A percentile compares a stretch with the other conserved stretches of the same genome.
Conservation (phyloP, 1,140 invertebrate species). For the Brachionus plicatilis region DNA sequence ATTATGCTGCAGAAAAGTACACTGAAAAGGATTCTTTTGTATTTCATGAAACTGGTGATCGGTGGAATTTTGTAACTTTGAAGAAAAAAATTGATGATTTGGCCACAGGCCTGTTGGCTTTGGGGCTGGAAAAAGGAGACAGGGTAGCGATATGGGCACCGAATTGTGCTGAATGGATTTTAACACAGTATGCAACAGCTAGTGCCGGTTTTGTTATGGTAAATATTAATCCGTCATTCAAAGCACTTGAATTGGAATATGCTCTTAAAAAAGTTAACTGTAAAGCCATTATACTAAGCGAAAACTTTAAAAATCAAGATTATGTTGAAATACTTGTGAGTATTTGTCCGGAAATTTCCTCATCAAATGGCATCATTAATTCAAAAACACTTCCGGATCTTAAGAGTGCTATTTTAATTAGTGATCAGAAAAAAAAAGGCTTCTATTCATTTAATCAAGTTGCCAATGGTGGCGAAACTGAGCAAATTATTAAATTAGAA, state of each 20-base stretch:
- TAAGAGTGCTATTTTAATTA: conserved; percentile 51
- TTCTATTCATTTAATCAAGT: conserved; percentile 52
- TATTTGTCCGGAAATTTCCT: conserved; percentile 53
- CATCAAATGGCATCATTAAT: conserved; percentile 43
- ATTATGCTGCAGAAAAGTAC: conserved; percentile 44
- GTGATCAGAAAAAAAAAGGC: conserved; percentile 47
- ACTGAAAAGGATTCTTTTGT: conserved; percentile 49
- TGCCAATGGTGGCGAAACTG: conserved; percentile 46
- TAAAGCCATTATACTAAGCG: conserved; percentile 67
- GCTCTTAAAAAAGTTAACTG: conserved; percentile 71
- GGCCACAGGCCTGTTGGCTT: conserved; percentile 69
- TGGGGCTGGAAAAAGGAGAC: conserved; percentile 75
- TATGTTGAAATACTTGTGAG: conserved; percentile 66
- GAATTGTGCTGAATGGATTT: conserved; percentile 75
- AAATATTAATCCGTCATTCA: conserved; percentile 77
- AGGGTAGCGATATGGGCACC: conserved; percentile 80
- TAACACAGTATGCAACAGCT: conserved; percentile 69
- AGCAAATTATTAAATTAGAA: conserved; percentile 49
- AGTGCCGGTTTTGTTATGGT: conserved; percentile 76
- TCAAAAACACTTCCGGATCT: conserved; percentile 51
- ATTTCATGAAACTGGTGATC: conserved; percentile 44
- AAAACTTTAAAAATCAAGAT: conserved; percentile 64
- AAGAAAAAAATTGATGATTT: conserved; percentile 66
- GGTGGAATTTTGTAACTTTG: conserved; percentile 57
- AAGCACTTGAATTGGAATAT: conserved; percentile 69